phyloP scores from a whole-genome alignment of 2,797 vertebrate genomes.

The Acanthis flammea region DNA sequence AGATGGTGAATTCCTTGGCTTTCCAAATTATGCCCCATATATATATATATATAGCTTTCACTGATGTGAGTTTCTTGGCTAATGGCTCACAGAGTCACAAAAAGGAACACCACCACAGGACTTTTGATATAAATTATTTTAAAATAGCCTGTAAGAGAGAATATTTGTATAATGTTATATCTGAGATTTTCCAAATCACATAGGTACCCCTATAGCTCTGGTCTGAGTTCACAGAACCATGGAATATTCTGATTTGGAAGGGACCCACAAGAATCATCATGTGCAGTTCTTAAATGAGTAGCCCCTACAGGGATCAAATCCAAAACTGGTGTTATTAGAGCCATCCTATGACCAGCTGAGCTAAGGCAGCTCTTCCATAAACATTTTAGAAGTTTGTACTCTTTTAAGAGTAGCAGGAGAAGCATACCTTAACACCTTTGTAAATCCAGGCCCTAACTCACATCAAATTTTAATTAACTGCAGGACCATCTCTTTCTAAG shows the following conservation, averaged over 20 bases:
- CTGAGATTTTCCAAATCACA: neutral
- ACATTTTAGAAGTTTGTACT: neutral
- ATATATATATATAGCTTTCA: neutral
- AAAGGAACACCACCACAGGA: neutral
- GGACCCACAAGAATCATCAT: no score
- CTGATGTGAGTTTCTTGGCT: neutral
- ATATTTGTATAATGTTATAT: neutral
- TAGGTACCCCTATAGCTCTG: rapidly evolving
- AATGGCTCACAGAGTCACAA: neutral
- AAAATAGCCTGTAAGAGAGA: neutral
- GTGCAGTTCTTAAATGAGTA: neutral
- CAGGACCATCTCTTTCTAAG: neutral
- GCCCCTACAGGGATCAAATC: neutral
- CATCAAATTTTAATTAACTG: neutral
- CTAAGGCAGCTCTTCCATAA: neutral
- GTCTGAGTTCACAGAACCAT: neutral
- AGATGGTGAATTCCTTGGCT: neutral
- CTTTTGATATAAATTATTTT: neutral
- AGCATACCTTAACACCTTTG: neutral
- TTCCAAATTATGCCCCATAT: neutral
- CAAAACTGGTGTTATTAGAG: neutral
- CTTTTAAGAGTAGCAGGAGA: neutral
- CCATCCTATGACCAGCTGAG: neutral
- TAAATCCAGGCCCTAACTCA: neutral
- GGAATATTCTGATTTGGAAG: neutral